phyloP scores from a whole-genome alignment of 2,888 invertebrate genomes.

The Trachelus stipa region DNA sequence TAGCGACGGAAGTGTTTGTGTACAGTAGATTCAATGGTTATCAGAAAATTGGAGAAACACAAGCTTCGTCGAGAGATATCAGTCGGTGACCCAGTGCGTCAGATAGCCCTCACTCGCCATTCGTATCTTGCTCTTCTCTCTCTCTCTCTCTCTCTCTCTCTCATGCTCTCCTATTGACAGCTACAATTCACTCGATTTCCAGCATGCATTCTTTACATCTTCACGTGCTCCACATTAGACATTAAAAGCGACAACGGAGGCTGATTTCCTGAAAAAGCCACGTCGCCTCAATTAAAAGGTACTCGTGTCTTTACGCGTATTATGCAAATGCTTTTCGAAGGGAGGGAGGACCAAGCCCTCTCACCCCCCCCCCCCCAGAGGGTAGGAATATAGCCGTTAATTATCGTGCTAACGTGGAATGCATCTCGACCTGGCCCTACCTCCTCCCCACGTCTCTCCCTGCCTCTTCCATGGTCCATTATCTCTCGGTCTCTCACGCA shows the following conservation, averaged over 20 bases:
- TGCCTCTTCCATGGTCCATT: constrained; percentile 7
- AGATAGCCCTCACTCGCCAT: constrained; percentile 43
- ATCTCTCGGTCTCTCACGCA: constrained; percentile 13
- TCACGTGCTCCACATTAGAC: too few relatives aligned
- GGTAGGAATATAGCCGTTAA: constrained; percentile 47
- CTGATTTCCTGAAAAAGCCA: too few relatives aligned
- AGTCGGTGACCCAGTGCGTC: constrained; percentile 55
- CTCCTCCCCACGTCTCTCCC: neutral
- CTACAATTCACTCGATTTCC: neutral
- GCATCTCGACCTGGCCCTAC: constrained; percentile 18
- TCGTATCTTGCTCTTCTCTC: constrained; percentile 21
- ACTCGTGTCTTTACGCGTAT: constrained; percentile 49
- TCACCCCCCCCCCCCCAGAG: neutral
- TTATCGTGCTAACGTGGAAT: constrained; percentile 55
- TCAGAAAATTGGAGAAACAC: constrained; percentile 20
- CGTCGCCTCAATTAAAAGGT: too few relatives aligned
- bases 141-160: neutral
- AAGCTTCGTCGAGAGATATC: constrained; percentile 42
- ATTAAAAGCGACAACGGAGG: too few relatives aligned
- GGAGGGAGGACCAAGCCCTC: neutral
- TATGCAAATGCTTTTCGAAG: constrained; percentile 37
- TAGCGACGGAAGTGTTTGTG: constrained; percentile 47
- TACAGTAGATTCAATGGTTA: constrained; percentile 47
- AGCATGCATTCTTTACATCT: neutral
- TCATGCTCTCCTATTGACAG: neutral